Conservation (phyloP, 2,888 invertebrate genomes). For the Melinaea marsaeus region DNA sequence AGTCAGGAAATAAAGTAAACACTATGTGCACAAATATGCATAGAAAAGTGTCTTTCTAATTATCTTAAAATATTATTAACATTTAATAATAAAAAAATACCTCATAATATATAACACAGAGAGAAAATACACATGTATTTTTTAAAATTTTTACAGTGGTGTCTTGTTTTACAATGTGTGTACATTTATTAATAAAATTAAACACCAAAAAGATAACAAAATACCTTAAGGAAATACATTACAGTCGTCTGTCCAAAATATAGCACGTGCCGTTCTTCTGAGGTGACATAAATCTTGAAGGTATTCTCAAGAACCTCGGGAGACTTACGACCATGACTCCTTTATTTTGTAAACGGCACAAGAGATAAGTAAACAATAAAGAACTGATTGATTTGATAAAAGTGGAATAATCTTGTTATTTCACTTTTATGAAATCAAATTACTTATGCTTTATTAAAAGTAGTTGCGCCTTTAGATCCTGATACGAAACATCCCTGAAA, state of each 20-base stretch:
- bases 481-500: slow-evolving; percentile 8
- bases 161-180: too few species aligned
- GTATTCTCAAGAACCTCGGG: slow-evolving; percentile 47
- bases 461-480: slow-evolving; percentile 18
- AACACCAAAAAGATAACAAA: slow-evolving; percentile 15
- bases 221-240: slow-evolving; percentile 17
- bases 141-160: too few species aligned
- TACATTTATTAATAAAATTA: slow-evolving; percentile 9
- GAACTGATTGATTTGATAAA: slow-evolving; percentile 12
- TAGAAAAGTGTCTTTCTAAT: too few species aligned
- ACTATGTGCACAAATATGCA: too few species aligned
- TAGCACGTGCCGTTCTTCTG: slow-evolving; percentile 43
- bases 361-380: slow-evolving; percentile 47
- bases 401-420: not conserved
- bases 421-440: slow-evolving; percentile 26
- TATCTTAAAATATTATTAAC: too few species aligned
- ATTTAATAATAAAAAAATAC: too few species aligned
- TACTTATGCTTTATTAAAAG: slow-evolving; percentile 25
- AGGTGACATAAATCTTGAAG: slow-evolving; percentile 65
- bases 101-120: too few species aligned
- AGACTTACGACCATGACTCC: slow-evolving; percentile 46
- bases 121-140: too few species aligned
- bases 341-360: slow-evolving; percentile 54
- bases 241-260: slow-evolving; percentile 30
- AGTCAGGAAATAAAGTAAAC: too few species aligned